Evolutionary conservation across 2,888 invertebrate genomes (phyloP).

Genomic region (Parnassius glacialis): DNA sequence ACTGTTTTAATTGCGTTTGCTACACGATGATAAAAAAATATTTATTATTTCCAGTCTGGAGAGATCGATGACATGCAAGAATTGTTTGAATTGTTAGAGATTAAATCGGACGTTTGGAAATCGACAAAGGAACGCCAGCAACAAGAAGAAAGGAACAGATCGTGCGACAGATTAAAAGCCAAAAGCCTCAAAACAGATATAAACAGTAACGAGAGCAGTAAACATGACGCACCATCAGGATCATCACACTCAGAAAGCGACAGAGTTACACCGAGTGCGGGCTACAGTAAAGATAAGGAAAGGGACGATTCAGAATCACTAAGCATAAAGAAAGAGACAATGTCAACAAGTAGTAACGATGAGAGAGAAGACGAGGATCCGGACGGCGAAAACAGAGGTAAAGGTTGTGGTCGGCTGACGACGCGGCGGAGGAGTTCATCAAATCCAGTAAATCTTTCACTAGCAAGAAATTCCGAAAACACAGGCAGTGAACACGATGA

Average conservation of each 20-base stretch:
- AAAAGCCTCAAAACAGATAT: slow-evolving; percentile 74
- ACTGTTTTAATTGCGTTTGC: no score
- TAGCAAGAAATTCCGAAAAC: slow-evolving; percentile 80
- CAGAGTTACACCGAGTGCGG: slow-evolving; percentile 68
- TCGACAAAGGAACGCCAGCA: slow-evolving; percentile 77
- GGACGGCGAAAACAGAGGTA: slow-evolving; percentile 76
- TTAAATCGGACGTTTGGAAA: slow-evolving; percentile 90
- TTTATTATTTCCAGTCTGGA: slow-evolving; percentile 81
- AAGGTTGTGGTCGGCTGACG: slow-evolving; percentile 73
- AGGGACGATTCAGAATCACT: slow-evolving; percentile 64
- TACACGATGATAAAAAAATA: no score
- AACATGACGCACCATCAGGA: slow-evolving; percentile 74
- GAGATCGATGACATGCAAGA: slow-evolving; percentile 92
- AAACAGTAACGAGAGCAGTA: slow-evolving; percentile 78
- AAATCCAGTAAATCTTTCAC: slow-evolving; percentile 90
- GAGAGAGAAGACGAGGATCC: slow-evolving; percentile 76
- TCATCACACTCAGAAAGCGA: slow-evolving; percentile 78
- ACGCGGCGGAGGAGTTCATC: slow-evolving; percentile 86
- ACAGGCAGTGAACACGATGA: slow-evolving; percentile 81
- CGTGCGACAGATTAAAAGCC: slow-evolving; percentile 73
- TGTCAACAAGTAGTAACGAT: slow-evolving; percentile 77
- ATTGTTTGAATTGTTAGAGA: slow-evolving; percentile 90
- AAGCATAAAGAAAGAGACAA: slow-evolving; percentile 76
- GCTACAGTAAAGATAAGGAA: slow-evolving; percentile 74
- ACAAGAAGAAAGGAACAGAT: slow-evolving; percentile 74